Percentiles rank a stretch among this genome's conserved stretches.
Evolutionary conservation across 2,113 vertebrate species (phyloP).

Genomic region (Calonectris borealis): DNA sequence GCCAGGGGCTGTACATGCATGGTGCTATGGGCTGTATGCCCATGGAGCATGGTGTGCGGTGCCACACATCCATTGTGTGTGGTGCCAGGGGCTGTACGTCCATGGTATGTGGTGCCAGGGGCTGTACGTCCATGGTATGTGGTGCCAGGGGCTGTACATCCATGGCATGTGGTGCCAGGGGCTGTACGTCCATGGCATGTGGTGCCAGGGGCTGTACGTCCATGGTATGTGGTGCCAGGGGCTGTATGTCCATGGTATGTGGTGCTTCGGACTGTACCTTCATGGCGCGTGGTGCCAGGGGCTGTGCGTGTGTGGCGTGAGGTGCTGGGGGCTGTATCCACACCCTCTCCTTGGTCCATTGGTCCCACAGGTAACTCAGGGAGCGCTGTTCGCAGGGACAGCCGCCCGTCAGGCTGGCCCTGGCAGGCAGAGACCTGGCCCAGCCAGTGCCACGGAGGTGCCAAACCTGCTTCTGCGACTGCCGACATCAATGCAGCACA

Average conservation of each 20-base stretch:
- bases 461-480: background rate
- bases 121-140: fast-evolving
- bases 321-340: background rate
- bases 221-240: fast-evolving
- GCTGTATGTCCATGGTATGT: fast-evolving
- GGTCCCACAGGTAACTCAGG: fast-evolving
- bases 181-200: fast-evolving
- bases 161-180: background rate
- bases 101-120: background rate
- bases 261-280: fast-evolving
- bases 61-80: no score
- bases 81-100: background rate
- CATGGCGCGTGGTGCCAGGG: fast-evolving
- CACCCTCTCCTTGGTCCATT: fast-evolving
- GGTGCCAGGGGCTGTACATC: background rate
- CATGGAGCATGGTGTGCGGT: no score
- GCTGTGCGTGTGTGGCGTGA: fast-evolving
- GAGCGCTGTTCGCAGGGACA: fast-evolving
- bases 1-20: fast-evolving
- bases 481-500: background rate
- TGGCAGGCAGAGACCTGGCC: background rate
- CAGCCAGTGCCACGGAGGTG: fast-evolving
- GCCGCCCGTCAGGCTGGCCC: background rate
- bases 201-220: background rate
- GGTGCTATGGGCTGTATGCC: background rate